These are phyloP conservation scores for Brachirus orientalis DNA, from an alignment of 2,113 vertebrate genomes.

Conservation along the genomic window DNA sequence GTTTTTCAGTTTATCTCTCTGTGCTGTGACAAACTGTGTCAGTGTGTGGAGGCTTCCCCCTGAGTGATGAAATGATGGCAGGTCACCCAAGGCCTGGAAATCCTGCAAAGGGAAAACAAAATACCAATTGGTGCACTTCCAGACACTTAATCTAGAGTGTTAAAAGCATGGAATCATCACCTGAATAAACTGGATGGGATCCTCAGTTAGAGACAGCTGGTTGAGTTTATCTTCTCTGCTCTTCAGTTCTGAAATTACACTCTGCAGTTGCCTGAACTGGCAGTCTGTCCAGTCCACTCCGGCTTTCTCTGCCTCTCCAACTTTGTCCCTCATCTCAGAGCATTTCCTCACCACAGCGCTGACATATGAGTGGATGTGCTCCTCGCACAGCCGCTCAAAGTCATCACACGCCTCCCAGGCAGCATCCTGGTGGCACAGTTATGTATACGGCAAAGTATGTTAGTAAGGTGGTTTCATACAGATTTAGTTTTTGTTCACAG, in stretches of 20 bases:
- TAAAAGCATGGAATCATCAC: slow-evolving; percentile 25
- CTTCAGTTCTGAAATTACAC: slow-evolving; percentile 51
- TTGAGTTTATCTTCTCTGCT: slow-evolving; percentile 37
- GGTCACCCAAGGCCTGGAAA: slow-evolving; percentile 12
- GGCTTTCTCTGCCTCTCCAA: slow-evolving; percentile 48
- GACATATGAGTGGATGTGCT: slow-evolving; percentile 1
- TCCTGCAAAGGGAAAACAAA: background rate
- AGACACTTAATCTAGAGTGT: background rate
- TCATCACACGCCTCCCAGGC: slow-evolving; percentile 45
- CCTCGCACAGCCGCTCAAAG: slow-evolving; percentile 29
- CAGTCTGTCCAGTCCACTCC: slow-evolving; percentile 33
- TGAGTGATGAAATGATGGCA: slow-evolving; percentile 9
- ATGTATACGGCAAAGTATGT: too few species aligned
- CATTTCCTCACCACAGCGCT: slow-evolving; percentile 27
- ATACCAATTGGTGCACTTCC: background rate
- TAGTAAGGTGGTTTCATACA: too few species aligned
- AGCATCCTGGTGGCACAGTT: slow-evolving; percentile 26
- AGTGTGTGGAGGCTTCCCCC: background rate
- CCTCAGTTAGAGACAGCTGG: slow-evolving; percentile 50
- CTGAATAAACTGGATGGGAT: slow-evolving; percentile 66
- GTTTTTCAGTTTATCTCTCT: slow-evolving; percentile 37
- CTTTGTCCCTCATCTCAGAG: slow-evolving; percentile 43
- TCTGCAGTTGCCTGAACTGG: slow-evolving; percentile 19
- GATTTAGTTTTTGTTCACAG: too few species aligned
- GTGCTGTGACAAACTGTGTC: slow-evolving; percentile 16